phyloP scores from a whole-genome alignment of 1,140 invertebrate species.

The Sitophilus oryzae region DNA sequence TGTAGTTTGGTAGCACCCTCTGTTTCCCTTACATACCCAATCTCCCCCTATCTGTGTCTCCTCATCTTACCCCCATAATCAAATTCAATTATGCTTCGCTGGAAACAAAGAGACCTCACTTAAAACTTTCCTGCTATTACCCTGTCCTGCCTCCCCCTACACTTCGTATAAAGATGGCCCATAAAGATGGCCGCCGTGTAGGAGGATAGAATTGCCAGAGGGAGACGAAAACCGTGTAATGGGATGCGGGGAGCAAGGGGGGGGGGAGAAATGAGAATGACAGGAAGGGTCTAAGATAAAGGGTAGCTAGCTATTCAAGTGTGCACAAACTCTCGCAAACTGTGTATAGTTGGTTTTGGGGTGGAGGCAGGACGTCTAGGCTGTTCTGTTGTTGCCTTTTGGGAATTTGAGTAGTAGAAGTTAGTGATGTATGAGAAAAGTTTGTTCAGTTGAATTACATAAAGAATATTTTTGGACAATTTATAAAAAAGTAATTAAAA shows the following conservation, averaged over 20 bases:
- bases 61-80: background rate
- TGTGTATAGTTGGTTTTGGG: no score
- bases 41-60: background rate
- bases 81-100: background rate
- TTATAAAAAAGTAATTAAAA: no score
- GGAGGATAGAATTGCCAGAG: background rate
- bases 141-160: background rate
- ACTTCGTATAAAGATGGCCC: background rate
- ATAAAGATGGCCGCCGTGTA: background rate
- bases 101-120: background rate
- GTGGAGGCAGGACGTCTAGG: no score
- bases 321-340: no score
- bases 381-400: no score
- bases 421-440: no score
- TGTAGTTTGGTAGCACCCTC: no score
- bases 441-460: no score
- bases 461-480: no score
- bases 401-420: no score
- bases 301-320: background rate
- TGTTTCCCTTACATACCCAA: background rate
- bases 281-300: background rate
- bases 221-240: background rate
- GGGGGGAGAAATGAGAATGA: background rate
- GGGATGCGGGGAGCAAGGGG: background rate
- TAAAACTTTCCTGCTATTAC: background rate